A percentile compares a stretch with the other conserved stretches of the same genome.
phyloP scores from a whole-genome alignment of 1,140 invertebrate species.

The Cepaea nemoralis region DNA sequence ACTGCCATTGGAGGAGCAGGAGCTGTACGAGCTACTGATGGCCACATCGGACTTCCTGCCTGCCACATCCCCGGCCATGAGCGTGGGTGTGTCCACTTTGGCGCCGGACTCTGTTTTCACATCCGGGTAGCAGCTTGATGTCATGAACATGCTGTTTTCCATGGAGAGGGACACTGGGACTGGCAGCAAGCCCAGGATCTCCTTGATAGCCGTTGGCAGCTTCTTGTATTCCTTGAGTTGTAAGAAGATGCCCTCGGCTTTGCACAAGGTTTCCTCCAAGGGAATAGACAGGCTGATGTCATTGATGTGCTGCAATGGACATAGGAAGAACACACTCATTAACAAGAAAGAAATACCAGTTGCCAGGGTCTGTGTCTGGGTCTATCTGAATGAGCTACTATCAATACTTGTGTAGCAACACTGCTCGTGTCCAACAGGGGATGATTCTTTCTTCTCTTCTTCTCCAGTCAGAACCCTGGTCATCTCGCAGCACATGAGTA shows the following conservation, averaged over 20 bases:
- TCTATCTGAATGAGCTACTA: no score
- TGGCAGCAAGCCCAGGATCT: constrained; percentile 61
- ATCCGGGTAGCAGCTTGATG: neutral
- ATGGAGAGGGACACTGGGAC: constrained; percentile 18
- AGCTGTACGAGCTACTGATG: neutral
- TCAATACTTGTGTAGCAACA: no score
- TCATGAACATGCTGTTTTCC: constrained; percentile 34
- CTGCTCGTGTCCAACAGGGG: no score
- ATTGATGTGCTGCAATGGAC: constrained; percentile 86
- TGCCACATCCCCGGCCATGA: constrained; percentile 43
- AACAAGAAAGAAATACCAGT: no score
- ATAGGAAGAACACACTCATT: no score
- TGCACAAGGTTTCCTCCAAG: constrained; percentile 82
- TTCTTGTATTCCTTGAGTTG: constrained; percentile 79
- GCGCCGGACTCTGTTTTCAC: neutral
- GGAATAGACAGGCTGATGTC: constrained; percentile 88
- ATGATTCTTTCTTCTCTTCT: no score
- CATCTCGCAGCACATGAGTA: no score
- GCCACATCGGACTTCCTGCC: constrained; percentile 43
- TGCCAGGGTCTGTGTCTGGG: no score
- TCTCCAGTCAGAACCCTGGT: no score
- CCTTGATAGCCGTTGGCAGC: constrained; percentile 60
- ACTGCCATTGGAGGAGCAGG: neutral
- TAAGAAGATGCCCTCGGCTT: constrained; percentile 89
- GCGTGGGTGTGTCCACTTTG: constrained; percentile 37